A percentile compares a stretch with the other conserved stretches of the same genome.
Evolutionary conservation across 2,888 invertebrate species (phyloP).

Genomic region (Bombylius major): DNA sequence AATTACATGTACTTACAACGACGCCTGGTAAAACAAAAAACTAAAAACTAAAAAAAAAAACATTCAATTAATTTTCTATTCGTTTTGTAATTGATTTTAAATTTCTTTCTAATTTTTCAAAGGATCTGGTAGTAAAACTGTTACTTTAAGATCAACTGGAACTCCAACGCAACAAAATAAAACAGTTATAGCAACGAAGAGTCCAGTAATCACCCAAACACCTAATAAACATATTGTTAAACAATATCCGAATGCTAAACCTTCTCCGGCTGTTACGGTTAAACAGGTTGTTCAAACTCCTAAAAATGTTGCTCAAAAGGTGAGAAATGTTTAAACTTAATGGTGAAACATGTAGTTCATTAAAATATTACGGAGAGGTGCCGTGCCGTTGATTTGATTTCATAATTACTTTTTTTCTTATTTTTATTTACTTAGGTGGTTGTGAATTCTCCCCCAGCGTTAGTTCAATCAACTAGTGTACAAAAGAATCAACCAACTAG

Average conservation of each 20-base stretch:
- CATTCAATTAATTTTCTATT: neutral
- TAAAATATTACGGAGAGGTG: no score
- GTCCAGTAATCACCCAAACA: constrained; percentile 3
- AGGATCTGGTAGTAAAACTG: constrained; percentile 12
- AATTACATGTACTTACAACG: constrained; percentile 60
- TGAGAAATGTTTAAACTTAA: constrained; percentile 9
- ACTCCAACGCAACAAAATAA: constrained; percentile 4
- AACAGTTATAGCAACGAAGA: constrained; percentile 7
- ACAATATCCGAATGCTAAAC: neutral
- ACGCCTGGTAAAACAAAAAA: constrained; percentile 27
- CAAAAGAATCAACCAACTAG: neutral
- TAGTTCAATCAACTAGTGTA: constrained; percentile 1
- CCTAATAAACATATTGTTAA: constrained; percentile 12
- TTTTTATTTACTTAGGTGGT: neutral
- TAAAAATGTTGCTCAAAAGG: constrained; percentile 22
- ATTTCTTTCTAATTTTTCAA: neutral
- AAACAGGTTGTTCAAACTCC: constrained; percentile 13
- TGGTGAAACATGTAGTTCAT: no score
- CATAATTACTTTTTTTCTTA: neutral
- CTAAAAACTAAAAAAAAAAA: neutral
- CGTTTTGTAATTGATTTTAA: neutral
- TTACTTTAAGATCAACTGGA: constrained; percentile 11
- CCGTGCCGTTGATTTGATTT: no score
- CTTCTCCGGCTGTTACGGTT: neutral
- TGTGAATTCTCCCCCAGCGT: neutral